Evolutionary conservation across 2,113 vertebrate genomes (phyloP), one percentile per base, ranked within the genome.

Genomic region (Martes martes): DNA sequence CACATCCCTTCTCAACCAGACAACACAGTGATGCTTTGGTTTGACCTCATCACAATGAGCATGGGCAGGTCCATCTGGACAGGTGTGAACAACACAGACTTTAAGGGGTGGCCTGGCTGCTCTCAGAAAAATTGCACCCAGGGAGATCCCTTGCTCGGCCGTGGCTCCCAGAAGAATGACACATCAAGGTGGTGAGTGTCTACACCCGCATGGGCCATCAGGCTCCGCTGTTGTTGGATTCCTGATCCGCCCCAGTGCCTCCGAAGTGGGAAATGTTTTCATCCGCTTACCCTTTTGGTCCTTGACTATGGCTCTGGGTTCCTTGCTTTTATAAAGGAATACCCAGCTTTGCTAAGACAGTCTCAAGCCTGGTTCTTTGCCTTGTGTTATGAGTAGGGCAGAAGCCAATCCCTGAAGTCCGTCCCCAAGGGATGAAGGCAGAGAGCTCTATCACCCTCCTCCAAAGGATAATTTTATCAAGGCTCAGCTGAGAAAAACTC

Each of bases 401-500:
- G 74, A 82, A 94, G 57, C 28, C 85, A 84, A 26, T 26, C 50
- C n/a, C 36, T 47, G 11, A 31, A 67, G 18, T 61, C 10, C n/a
- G 61, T 31, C 16, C 33, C 52, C 78, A 33, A 73, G 33, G 47
- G 36, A 8, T 39, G 61, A 23, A 23, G 6, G 47, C 15, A 36
- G 63, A 33, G 13, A 13, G 21, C 26, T 52, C 89, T 19, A n/a
- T 16, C 0, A 0, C 21, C 55, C 91, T 78, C 31, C 24, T 42
- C 50, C 1, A 2, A 82, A 96, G 78, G 52, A 57, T 89, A 42
- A 95, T 97, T 89, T 95, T 89, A 95, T 89, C 82, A 94, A 82
- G 23, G 42, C 61, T 83, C 45, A 92, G 61, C 71, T 84, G 65
- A 89, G 90, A 94, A 96, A 96, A 93, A 81, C 33, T 67, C 71